Conservation (phyloP, 2,888 invertebrate genomes). For the Pheosia gnoma region DNA sequence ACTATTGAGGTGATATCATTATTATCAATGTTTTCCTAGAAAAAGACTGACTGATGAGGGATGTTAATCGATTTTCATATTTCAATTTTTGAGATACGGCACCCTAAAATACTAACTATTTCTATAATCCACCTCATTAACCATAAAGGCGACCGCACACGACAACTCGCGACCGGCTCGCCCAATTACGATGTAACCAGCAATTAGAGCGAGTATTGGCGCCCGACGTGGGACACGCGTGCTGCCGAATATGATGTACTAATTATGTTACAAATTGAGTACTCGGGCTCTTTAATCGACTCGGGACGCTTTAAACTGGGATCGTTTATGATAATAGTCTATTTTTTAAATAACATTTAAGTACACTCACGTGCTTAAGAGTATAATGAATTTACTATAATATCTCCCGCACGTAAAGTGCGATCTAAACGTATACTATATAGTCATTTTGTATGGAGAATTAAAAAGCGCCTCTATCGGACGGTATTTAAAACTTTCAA, state of each 20-base stretch:
- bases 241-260: constrained; percentile 55
- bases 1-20: not conserved
- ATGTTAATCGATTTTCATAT: not conserved
- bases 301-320: too few species aligned
- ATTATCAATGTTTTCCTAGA: too few species aligned
- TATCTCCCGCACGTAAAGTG: too few species aligned
- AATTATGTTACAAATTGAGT: constrained; percentile 39
- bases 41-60: too few species aligned
- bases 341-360: too few species aligned
- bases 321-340: too few species aligned
- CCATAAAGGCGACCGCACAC: constrained; percentile 36
- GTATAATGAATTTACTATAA: too few species aligned
- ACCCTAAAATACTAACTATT: not conserved
- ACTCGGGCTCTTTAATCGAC: not conserved
- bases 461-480: too few species aligned
- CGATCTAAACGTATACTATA: too few species aligned
- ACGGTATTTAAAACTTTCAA: too few species aligned
- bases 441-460: too few species aligned
- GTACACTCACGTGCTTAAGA: too few species aligned
- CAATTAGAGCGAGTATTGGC: constrained; percentile 53
- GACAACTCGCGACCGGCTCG: constrained; percentile 32
- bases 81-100: not conserved
- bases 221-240: constrained; percentile 53
- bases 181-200: constrained; percentile 55
- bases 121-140: constrained; percentile 34